Base-by-base conservation (phyloP, 2,888 invertebrate species). In the Drosophila glabriapex region DNA sequence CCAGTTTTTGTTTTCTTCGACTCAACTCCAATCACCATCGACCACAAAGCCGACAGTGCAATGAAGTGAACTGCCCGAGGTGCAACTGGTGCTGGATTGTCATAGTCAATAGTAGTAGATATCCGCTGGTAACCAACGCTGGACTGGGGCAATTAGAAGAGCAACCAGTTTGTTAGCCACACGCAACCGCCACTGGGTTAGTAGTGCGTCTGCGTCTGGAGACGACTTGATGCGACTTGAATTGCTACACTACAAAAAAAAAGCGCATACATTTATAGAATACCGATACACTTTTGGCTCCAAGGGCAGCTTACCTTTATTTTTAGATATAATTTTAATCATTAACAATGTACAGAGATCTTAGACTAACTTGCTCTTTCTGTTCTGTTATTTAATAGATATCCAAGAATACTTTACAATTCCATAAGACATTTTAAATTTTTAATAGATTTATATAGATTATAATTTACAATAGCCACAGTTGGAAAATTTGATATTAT, bases 131-230 rank as follows among this genome's bases (percentile, higher is more conserved):
- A 58, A 46, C 65, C 60, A 62, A 50, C 63, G 60, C 62, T 53
- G 64, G 76, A 82, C 78, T 77, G 75, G 73, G 77, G 73, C 88
- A 89, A 86, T 89, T 89, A 89, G 88, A 77, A 72, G 78, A 76
- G 73, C 90, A 86, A 86, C 88, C 90, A 85, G 90, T 88, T 89
- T 88, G 75, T 60, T 68, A 49, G 65, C 80, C 73, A 72, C 85
- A 89, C 83, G 83, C 90, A 87, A 78, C 60, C 67, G 66, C 70
- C 73, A 88, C 73, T 90, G 68, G 87, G 87, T 90, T 88, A 87
- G 90, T 87, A 80, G 87, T 83, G 79, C 68, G 83, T 73, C 70
- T 75, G 69, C 66, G 64, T 61, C 68, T 73, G 54, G 49, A 77
- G 84, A 78, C 75, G 43, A 29, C 14, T 39, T 39, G 74, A 78